Conservation (phyloP, 2,797 vertebrate genomes). For the Yasuhikotakia modesta region DNA sequence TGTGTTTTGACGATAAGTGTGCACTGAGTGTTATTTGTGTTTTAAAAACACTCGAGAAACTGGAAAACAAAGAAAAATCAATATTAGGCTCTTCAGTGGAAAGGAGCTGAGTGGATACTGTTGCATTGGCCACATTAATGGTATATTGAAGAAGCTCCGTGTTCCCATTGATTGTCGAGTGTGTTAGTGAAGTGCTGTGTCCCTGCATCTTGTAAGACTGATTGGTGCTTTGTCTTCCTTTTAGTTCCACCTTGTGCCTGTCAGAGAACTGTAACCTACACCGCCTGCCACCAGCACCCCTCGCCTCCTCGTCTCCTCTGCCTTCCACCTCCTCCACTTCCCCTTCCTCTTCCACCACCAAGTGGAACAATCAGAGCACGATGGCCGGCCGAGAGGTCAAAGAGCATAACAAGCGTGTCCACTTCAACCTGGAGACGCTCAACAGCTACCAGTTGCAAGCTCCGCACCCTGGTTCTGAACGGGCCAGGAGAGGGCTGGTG, state of each 20-base stretch:
- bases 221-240: conserved; percentile 16
- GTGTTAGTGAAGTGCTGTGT: conserved; percentile 14
- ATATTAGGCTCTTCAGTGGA: conserved; percentile 29
- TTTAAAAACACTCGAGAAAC: not conserved
- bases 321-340: conserved; percentile 70
- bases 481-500: conserved; percentile 62
- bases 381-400: conserved; percentile 74
- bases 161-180: conserved; percentile 19
- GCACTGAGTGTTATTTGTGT: conserved; percentile 3
- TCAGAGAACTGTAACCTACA: conserved; percentile 78
- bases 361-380: conserved; percentile 52
- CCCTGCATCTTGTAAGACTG: conserved; percentile 18
- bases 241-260: conserved; percentile 78
- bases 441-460: conserved; percentile 77
- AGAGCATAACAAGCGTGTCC: conserved; percentile 75
- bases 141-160: conserved; percentile 17
- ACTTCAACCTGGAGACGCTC: conserved; percentile 82
- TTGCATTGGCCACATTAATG: conserved; percentile 28
- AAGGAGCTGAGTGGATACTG: not conserved
- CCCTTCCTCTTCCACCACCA: conserved; percentile 67
- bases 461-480: conserved; percentile 68
- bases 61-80: conserved; percentile 16
- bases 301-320: conserved; percentile 66
- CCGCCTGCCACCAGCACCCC: conserved; percentile 67
- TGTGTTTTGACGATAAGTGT: conserved; percentile 5